A percentile compares a stretch with the other conserved stretches of the same genome.
These are phyloP conservation scores for Acronicta leporina DNA, from an alignment of 2,888 invertebrate genomes.

Conservation along the genomic window DNA sequence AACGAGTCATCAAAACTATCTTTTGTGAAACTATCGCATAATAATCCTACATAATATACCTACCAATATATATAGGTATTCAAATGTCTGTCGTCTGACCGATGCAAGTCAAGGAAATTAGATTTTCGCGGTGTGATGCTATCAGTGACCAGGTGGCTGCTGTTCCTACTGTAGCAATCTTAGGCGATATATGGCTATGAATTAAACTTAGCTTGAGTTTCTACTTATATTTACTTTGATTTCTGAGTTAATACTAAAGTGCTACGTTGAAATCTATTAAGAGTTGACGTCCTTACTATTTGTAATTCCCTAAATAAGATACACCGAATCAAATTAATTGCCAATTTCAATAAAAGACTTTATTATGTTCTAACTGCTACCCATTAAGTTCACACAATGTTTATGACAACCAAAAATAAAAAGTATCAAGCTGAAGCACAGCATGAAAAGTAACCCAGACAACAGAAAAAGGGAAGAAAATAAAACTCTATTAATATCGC, in stretches of 20 bases:
- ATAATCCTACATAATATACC: background rate
- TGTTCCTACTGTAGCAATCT: conserved; percentile 27
- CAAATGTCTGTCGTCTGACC: conserved; percentile 34
- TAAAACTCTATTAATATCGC: conserved; percentile 58
- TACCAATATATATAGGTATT: conserved; percentile 5
- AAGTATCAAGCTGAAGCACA: conserved; percentile 22
- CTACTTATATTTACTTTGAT: too few relatives aligned
- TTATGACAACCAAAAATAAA: conserved; percentile 9
- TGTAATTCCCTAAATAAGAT: too few relatives aligned
- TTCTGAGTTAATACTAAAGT: too few relatives aligned
- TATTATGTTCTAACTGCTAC: too few relatives aligned
- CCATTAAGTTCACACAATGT: background rate
- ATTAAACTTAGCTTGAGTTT: conserved; percentile 12
- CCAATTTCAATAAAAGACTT: too few relatives aligned
- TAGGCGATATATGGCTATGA: conserved; percentile 7
- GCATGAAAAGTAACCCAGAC: conserved; percentile 41
- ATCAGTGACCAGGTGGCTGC: conserved; percentile 27
- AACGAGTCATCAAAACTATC: too few relatives aligned
- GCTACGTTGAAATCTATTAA: too few relatives aligned
- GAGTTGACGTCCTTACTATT: too few relatives aligned
- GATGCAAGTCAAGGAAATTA: conserved; percentile 43
- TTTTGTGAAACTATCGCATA: conserved; percentile 5
- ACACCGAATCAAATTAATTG: too few relatives aligned
- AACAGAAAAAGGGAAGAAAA: conserved; percentile 45
- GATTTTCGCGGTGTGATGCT: conserved; percentile 38